These are phyloP conservation scores for Nannoperca obscura DNA, from an alignment of 2,797 vertebrate species.

Conservation along the genomic window DNA sequence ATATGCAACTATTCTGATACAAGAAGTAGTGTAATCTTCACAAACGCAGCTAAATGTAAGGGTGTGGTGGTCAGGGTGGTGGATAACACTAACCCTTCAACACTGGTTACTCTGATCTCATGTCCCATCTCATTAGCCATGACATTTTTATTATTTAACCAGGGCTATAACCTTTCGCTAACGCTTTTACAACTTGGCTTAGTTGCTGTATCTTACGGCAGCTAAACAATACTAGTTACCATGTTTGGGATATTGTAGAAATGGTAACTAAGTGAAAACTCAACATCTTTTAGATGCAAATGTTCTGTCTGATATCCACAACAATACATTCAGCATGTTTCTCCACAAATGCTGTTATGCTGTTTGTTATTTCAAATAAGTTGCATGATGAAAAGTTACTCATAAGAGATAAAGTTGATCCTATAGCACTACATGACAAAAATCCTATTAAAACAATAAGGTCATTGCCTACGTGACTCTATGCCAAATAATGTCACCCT, in stretches of 20 bases:
- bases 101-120: neutral
- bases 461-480: neutral
- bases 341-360: slow-evolving; percentile 6
- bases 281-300: neutral
- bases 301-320: neutral
- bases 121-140: neutral
- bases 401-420: slow-evolving; percentile 1
- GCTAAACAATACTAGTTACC: neutral
- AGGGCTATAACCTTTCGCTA: neutral
- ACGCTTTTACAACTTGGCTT: neutral
- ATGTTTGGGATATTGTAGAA: neutral
- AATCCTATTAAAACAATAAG: slow-evolving; percentile 2
- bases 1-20: neutral
- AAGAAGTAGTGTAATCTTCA: neutral
- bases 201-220: neutral
- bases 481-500: slow-evolving; percentile 13
- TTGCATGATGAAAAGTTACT: slow-evolving; percentile 12
- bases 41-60: neutral
- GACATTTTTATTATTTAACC: slow-evolving; percentile 3
- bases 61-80: neutral
- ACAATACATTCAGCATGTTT: neutral
- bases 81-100: neutral
- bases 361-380: slow-evolving; percentile 12
- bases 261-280: neutral
- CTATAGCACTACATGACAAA: neutral